Base-by-base conservation (phyloP, 2,888 invertebrate genomes). In the Orchestes rusci region DNA sequence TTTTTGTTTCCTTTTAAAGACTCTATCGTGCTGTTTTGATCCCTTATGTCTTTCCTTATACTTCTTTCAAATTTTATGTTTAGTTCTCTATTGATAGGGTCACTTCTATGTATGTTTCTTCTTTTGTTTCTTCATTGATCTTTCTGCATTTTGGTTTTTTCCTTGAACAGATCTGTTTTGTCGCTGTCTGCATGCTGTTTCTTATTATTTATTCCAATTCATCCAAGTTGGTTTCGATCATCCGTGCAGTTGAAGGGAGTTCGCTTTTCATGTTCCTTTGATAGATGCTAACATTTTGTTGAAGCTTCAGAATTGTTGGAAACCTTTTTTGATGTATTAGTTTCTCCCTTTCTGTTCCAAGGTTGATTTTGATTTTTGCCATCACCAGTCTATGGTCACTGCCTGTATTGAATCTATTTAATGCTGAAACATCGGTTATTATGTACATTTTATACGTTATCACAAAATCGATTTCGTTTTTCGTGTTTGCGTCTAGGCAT, bases 371-470 rank as follows among this genome's bases (percentile, higher is more conserved):
- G 23, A 23, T 23, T 23, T 23, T 23, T 23, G 23, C 23, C 10
- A 5, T 23, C 10, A 23, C 23, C 23, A 23, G 10, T 31, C 5
- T 31, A 31, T 31, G 2, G 31, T 31, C 31, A 31, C 2, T 31
- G 31, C 31, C 31, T 31, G 31, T 31, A 31, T 31, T 31, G 1
- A 31, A 1, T 31, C 31, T 31, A 31, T 31, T 31, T 31, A 31
- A 31, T 31, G 31, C 31, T 31, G 31, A 31, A 31, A 31, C 31
- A 31, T 7, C 31, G 31, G 31, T 35, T 28, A 23, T 23, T 23
- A 23, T 23, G 23, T 23, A 23, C n/a, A n/a, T n/a, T n/a, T n/a
- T n/a, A n/a, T n/a, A n/a, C n/a, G n/a, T n/a, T n/a, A n/a, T n/a
- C n/a, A n/a, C n/a, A n/a, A n/a, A n/a, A n/a, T n/a, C n/a, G n/a